These are phyloP conservation scores for Lordiphosa collinella DNA, from an alignment of 1,140 invertebrate species.

Conservation along the genomic window DNA sequence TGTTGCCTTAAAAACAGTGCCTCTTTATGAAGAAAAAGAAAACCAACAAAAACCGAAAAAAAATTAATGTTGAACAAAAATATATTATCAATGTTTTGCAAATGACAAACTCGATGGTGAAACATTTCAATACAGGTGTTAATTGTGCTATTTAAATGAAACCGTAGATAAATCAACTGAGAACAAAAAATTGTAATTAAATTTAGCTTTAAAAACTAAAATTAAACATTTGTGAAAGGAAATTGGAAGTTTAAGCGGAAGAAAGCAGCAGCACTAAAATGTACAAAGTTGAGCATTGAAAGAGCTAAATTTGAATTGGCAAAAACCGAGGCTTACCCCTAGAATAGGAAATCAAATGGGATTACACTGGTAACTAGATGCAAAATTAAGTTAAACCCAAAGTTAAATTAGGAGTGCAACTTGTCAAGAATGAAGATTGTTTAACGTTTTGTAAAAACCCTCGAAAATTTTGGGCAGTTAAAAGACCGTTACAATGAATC, in stretches of 20 bases:
- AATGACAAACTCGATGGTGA: constrained; percentile 68
- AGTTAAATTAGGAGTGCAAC: too few species aligned
- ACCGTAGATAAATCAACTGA: constrained; percentile 52
- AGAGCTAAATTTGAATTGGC: constrained; percentile 41
- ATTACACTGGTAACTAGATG: constrained; percentile 1
- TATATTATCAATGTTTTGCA: constrained; percentile 25
- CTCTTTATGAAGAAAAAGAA: constrained; percentile 71
- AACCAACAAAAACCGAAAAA: constrained; percentile 24
- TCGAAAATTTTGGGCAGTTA: too few species aligned
- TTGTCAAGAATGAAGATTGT: too few species aligned
- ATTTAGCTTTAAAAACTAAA: constrained; percentile 34
- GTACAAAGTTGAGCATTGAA: constrained; percentile 43
- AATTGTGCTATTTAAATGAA: constrained; percentile 67
- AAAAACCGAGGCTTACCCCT: background rate
- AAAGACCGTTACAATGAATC: too few species aligned
- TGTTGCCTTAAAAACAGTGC: constrained; percentile 80
- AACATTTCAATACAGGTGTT: constrained; percentile 75
- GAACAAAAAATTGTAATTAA: constrained; percentile 35
- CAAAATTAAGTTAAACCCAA: too few species aligned
- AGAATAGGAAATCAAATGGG: constrained; percentile 1
- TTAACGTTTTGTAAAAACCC: too few species aligned
- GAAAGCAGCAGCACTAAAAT: constrained; percentile 57
- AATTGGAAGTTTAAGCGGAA: constrained; percentile 4
- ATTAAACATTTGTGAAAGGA: background rate
- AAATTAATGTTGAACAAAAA: background rate